Conservation (phyloP, 2,797 vertebrate genomes). For the Lophius americanus region DNA sequence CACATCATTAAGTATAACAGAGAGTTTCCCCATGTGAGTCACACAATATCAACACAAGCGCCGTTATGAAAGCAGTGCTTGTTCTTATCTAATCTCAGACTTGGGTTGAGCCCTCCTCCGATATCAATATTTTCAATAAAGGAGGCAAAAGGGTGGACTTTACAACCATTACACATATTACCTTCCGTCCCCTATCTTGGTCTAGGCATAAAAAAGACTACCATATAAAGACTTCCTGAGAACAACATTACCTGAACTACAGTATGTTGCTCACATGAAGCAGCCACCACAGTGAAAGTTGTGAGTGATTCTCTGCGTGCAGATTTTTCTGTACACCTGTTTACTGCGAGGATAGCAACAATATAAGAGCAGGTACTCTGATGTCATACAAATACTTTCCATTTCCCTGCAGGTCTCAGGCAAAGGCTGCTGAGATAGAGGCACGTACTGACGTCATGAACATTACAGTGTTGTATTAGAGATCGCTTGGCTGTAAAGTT, state of each 20-base stretch:
- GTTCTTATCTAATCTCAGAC: slow-evolving; percentile 26
- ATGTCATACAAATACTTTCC: slow-evolving; percentile 32
- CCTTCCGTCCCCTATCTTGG: background rate
- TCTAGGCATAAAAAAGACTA: background rate
- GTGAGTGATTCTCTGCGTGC: background rate
- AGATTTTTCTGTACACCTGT: background rate
- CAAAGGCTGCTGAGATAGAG: slow-evolving; percentile 12
- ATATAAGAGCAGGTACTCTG: slow-evolving; percentile 1
- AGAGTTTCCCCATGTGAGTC: slow-evolving; percentile 10
- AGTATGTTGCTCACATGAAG: background rate
- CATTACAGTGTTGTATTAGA: slow-evolving; percentile 4
- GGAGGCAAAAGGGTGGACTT: slow-evolving; percentile 32
- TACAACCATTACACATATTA: slow-evolving; percentile 19
- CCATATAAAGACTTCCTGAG: slow-evolving; percentile 8
- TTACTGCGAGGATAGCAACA: slow-evolving; percentile 4
- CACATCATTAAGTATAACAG: slow-evolving; percentile 13
- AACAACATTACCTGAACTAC: background rate
- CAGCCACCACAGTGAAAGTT: background rate
- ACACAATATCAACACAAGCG: background rate
- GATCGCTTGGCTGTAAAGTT: slow-evolving; percentile 1
- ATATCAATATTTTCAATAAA: slow-evolving; percentile 19
- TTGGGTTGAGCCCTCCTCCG: slow-evolving; percentile 7
- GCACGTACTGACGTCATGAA: slow-evolving; percentile 22
- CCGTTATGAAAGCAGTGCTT: slow-evolving; percentile 3
- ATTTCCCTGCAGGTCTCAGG: slow-evolving; percentile 16